Percentiles rank a stretch among this genome's conserved stretches.
Evolutionary conservation across 2,888 invertebrate species (phyloP).

Genomic region (Tortrix viridana): DNA sequence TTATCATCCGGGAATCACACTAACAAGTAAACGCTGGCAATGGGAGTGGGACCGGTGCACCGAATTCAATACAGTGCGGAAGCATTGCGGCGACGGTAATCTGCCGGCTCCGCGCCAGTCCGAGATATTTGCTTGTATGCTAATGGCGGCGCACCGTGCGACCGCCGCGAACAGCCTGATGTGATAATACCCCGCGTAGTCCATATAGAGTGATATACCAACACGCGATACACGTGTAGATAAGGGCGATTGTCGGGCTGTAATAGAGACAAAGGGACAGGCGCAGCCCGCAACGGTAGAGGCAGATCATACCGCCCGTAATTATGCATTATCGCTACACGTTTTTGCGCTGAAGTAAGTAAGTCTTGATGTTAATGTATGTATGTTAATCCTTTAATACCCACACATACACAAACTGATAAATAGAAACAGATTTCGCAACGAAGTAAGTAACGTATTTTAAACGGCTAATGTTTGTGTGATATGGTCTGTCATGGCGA

Average conservation of each 20-base stretch:
- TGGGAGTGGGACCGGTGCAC: slow-evolving; percentile 67
- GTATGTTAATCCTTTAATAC: background rate
- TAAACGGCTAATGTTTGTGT: no score
- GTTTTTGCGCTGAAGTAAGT: slow-evolving; percentile 20
- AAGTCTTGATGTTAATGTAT: background rate
- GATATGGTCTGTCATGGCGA: no score
- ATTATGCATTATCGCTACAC: slow-evolving; percentile 45
- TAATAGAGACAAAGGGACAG: slow-evolving; percentile 79
- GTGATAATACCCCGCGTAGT: slow-evolving; percentile 77
- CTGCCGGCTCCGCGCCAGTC: slow-evolving; percentile 69
- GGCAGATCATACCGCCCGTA: slow-evolving; percentile 42
- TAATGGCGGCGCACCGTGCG: slow-evolving; percentile 77
- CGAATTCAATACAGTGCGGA: slow-evolving; percentile 80
- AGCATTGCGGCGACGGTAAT: slow-evolving; percentile 68
- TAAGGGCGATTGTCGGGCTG: slow-evolving; percentile 65
- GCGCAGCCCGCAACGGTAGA: slow-evolving; percentile 43
- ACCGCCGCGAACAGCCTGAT: slow-evolving; percentile 70
- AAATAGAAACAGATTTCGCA: no score
- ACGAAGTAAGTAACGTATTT: no score
- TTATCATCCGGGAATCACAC: slow-evolving; percentile 77
- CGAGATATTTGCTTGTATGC: slow-evolving; percentile 82
- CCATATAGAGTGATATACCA: slow-evolving; percentile 81
- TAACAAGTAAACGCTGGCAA: slow-evolving; percentile 77
- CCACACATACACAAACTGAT: background rate
- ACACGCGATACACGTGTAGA: slow-evolving; percentile 78